These are phyloP conservation scores for Eulacestoma nigropectus DNA, from an alignment of 2,113 vertebrate species.

Conservation along the genomic window DNA sequence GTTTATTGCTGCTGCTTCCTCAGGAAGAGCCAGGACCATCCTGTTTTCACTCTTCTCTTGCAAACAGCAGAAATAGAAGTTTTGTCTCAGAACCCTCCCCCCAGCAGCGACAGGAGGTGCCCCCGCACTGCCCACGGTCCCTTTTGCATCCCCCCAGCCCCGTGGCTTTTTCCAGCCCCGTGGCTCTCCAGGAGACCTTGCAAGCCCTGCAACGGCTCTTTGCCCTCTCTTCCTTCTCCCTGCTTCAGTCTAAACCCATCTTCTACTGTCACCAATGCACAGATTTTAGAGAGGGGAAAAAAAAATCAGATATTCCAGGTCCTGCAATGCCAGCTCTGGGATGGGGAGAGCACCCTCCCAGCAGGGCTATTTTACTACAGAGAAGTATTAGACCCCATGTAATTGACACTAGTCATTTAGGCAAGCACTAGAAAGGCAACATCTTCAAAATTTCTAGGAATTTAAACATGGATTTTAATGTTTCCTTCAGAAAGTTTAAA, in stretches of 20 bases:
- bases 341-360: neutral
- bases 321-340: neutral
- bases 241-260: neutral
- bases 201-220: neutral
- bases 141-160: neutral
- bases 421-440: fast-evolving
- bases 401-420: no score
- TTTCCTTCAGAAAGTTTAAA: neutral
- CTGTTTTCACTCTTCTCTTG: neutral
- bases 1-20: neutral
- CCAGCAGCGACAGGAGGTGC: neutral
- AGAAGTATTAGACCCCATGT: neutral
- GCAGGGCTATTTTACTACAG: neutral
- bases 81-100: fast-evolving
- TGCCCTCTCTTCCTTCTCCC: neutral
- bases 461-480: fast-evolving
- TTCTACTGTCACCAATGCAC: neutral
- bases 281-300: fast-evolving
- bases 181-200: neutral
- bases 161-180: neutral
- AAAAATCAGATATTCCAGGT: neutral
- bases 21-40: neutral
- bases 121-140: neutral
- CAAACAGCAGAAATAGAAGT: neutral
- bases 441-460: fast-evolving